phyloP scores from a whole-genome alignment of 2,888 invertebrate species.

The Alloplasta piceator region DNA sequence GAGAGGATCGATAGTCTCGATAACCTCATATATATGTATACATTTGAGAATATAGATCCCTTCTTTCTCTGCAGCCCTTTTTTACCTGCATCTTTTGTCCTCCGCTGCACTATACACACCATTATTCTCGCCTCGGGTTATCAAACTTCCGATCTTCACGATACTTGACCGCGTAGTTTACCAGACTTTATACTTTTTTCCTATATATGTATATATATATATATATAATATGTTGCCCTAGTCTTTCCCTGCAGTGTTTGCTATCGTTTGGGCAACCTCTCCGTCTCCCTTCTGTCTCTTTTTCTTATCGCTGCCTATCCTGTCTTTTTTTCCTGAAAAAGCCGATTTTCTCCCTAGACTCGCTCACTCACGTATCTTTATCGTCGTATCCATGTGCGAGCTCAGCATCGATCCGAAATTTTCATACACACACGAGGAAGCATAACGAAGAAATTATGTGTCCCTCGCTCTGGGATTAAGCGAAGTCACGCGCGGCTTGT shows the following conservation, averaged over 20 bases:
- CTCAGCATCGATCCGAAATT: slow-evolving; percentile 46
- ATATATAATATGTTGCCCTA: slow-evolving; percentile 3
- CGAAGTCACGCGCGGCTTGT: slow-evolving; percentile 61
- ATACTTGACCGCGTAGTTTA: slow-evolving; percentile 51
- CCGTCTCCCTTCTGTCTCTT: neutral
- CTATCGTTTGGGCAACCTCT: neutral
- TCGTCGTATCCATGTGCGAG: slow-evolving; percentile 27
- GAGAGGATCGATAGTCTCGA: slow-evolving; percentile 51
- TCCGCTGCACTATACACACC: slow-evolving; percentile 6
- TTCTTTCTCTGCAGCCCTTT: neutral
- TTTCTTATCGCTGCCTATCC: too few species aligned
- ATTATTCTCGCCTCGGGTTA: slow-evolving; percentile 46
- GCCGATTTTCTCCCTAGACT: too few species aligned
- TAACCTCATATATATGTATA: slow-evolving; percentile 7
- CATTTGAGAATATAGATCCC: neutral
- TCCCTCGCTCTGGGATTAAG: slow-evolving; percentile 53
- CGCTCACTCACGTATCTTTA: slow-evolving; percentile 23
- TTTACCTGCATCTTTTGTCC: neutral
- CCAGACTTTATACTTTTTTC: neutral
- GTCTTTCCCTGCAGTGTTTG: neutral
- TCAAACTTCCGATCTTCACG: slow-evolving; percentile 56
- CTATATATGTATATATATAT: neutral
- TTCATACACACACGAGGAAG: slow-evolving; percentile 36
- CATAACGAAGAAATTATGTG: slow-evolving; percentile 42
- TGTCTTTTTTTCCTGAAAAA: too few species aligned